Evolutionary conservation across 2,888 invertebrate genomes (phyloP), one percentile per base, ranked within the genome.

Genomic region (Catocala sponsa): DNA sequence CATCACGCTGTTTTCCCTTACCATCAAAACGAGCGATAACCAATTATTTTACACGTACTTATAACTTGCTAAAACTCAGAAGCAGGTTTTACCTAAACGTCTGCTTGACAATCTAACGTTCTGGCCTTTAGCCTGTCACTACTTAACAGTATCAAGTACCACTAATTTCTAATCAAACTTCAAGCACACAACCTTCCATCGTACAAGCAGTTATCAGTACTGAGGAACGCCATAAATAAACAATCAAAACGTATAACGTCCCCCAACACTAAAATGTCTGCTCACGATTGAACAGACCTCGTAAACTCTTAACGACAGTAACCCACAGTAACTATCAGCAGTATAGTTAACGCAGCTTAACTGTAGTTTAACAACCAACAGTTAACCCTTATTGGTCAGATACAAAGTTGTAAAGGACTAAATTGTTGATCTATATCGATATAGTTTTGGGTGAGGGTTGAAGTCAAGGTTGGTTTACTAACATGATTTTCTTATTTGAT

Each of bases 341-440:
- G 48, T 68, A 65, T 65, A 72, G 76, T 79, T 75, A 77, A 77
- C 73, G 54, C 55, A 65, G 68, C 72, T 78, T 81, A 77, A 79
- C 74, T 71, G 65, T 65, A 68, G 77, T 75, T 80, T 81, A 83
- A 84, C 72, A 70, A 48, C 76, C 69, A 58, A 65, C 76, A 76
- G 78, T 78, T 79, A 66, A 74, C 72, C 78, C 75, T 65, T 57
- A 65, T 63, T 67, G 70, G 62, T 52, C 33, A 68, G 55, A 63
- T 74, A 75, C 75, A 77, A 77, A 77, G 78, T 75, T 77, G 69
- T 74, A 59, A 57, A 38, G 65, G 65, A 62, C 74, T 65, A 68
- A 55, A 65, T 60, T 63, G 47, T 48, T 65, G 68, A 74, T 70
- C 65, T 63, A 59, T 59, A 68, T 65, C 65, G 65, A 62, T 63